A percentile compares a stretch with the other conserved stretches of the same genome.
Evolutionary conservation across 2,888 invertebrate species (phyloP).

Genomic region (Sesia bembeciformis): DNA sequence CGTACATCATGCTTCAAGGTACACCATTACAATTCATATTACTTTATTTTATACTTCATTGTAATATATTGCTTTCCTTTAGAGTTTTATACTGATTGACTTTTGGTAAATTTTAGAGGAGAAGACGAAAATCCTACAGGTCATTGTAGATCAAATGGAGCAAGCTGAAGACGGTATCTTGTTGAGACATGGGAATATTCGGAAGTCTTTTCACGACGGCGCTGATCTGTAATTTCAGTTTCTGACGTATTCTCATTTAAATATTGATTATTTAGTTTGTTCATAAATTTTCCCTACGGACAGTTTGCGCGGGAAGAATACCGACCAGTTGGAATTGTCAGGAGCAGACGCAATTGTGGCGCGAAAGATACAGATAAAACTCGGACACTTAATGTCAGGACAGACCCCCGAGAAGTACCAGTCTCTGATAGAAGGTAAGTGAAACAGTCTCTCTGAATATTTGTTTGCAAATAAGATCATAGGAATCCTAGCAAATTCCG

Average conservation of each 20-base stretch:
- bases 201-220: constrained; percentile 41
- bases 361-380: constrained; percentile 54
- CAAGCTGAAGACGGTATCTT: constrained; percentile 30
- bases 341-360: constrained; percentile 46
- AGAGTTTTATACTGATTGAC: too few species aligned
- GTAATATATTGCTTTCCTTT: too few species aligned
- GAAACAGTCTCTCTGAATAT: too few species aligned
- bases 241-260: background rate
- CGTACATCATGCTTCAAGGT: constrained; percentile 45
- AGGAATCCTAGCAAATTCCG: background rate
- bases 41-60: too few species aligned
- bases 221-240: constrained; percentile 33
- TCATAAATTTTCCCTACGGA: background rate
- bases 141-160: constrained; percentile 35
- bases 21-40: constrained; percentile 1
- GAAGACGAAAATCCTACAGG: constrained; percentile 41
- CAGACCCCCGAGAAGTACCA: constrained; percentile 25
- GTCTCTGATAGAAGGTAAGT: constrained; percentile 37
- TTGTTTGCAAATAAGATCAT: background rate
- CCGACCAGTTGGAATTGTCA: constrained; percentile 35
- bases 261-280: constrained; percentile 1
- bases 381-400: constrained; percentile 32
- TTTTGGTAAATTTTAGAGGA: constrained; percentile 20
- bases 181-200: constrained; percentile 47
- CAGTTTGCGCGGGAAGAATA: constrained; percentile 44